A percentile compares a stretch with the other conserved stretches of the same genome.
These are phyloP conservation scores for Apodemus speciosus DNA, from an alignment of 2,113 vertebrate genomes.

Conservation along the genomic window DNA sequence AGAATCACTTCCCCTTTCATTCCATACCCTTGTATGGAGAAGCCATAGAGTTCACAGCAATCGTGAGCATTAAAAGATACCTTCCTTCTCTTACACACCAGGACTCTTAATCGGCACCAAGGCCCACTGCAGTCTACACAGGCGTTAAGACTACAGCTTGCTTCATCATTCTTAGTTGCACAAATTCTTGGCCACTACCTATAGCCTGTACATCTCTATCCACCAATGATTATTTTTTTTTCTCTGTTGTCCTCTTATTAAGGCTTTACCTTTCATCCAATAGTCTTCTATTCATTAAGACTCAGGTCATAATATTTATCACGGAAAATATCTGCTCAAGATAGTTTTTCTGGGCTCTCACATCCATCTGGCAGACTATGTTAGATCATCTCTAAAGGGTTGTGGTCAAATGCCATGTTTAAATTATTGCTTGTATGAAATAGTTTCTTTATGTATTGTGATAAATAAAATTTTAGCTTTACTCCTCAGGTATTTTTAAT, in stretches of 20 bases:
- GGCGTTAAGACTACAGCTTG: background rate
- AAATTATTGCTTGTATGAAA: background rate
- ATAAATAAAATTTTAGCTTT: background rate
- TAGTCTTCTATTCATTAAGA: slow-evolving; percentile 27
- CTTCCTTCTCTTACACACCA: background rate
- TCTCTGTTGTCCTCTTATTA: background rate
- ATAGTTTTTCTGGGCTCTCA: background rate
- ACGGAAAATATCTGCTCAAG: slow-evolving; percentile 7
- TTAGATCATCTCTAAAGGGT: background rate
- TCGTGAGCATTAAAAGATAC: background rate
- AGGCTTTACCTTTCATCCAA: background rate
- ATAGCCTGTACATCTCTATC: background rate
- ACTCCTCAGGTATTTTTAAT: background rate
- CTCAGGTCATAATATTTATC: background rate
- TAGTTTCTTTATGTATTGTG: background rate
- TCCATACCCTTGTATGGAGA: background rate
- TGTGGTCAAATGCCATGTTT: background rate
- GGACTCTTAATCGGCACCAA: background rate
- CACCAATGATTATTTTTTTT: background rate
- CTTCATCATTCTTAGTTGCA: slow-evolving; percentile 5
- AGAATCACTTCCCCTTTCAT: background rate
- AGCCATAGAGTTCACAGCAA: background rate
- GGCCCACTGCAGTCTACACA: background rate
- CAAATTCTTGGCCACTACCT: background rate
- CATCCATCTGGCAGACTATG: background rate